Evolutionary conservation across 2,113 vertebrate genomes (phyloP).

Genomic region (Suricata suricatta): DNA sequence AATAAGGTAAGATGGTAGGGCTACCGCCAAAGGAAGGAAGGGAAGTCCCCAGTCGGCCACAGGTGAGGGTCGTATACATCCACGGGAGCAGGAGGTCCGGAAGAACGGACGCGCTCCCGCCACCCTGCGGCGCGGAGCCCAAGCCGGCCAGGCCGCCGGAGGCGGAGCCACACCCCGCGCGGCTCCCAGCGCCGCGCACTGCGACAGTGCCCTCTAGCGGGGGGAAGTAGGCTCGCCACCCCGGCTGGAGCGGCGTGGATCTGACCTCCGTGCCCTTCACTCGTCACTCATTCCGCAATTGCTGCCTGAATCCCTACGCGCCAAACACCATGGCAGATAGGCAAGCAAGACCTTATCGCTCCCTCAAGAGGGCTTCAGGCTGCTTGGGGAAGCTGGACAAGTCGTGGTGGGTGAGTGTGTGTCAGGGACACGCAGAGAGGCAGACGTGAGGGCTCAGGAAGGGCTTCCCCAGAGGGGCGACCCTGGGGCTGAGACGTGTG

Average conservation of each 20-base stretch:
- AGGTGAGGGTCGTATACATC: not conserved
- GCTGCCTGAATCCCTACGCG: not conserved
- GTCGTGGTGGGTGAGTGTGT: not conserved
- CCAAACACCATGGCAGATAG: not conserved
- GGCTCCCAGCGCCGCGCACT: not conserved
- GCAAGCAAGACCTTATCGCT: not conserved
- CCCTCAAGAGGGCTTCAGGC: not conserved
- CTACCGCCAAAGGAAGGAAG: not conserved
- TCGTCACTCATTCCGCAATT: not conserved
- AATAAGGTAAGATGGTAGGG: not conserved
- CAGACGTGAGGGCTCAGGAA: not conserved
- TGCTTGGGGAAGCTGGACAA: not conserved
- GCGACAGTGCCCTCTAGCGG: slow-evolving; percentile 75
- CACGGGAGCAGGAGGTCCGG: not conserved
- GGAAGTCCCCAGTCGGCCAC: not conserved
- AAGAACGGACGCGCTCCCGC: too few species aligned
- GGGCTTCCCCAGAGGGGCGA: not conserved
- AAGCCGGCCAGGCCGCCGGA: accelerated
- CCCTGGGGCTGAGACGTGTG: not conserved
- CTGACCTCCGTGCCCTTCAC: not conserved
- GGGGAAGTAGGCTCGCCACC: not conserved
- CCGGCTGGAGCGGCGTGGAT: too few species aligned
- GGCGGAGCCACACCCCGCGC: accelerated
- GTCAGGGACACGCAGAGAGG: not conserved
- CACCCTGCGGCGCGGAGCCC: too few species aligned